These are phyloP conservation scores for Bradypodion ventrale DNA, from an alignment of 2,797 vertebrate species.

Conservation along the genomic window DNA sequence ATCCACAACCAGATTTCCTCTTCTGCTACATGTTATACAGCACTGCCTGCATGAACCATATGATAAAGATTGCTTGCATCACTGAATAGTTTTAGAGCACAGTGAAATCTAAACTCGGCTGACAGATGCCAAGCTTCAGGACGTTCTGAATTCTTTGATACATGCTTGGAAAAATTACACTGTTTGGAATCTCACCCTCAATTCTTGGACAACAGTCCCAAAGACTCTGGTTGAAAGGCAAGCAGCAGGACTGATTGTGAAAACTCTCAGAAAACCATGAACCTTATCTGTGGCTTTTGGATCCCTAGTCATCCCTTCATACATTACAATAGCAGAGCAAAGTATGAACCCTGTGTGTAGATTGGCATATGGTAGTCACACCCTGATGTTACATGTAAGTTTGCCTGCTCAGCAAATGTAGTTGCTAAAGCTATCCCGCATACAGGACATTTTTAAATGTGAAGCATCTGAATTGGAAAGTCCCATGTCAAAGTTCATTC, in stretches of 20 bases:
- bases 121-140: not conserved
- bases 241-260: not conserved
- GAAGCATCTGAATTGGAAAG: not conserved
- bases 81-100: not conserved
- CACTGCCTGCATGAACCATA: not conserved
- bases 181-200: conserved; percentile 2
- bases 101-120: conserved; percentile 23
- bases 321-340: not conserved
- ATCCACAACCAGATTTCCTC: not conserved
- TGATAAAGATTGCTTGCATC: not conserved
- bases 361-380: not conserved
- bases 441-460: not conserved
- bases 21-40: not conserved
- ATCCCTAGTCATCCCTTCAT: not conserved
- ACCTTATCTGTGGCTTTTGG: not conserved
- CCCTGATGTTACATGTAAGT: not conserved
- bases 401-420: not conserved
- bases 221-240: not conserved
- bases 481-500: not conserved
- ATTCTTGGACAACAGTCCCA: not conserved
- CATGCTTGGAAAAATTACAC: conserved; percentile 25
- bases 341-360: not conserved
- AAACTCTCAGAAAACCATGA: not conserved
- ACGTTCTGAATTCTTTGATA: conserved; percentile 10
- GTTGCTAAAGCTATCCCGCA: not conserved